Conservation (phyloP, 2,113 vertebrate species). For the Nicator chloris region DNA sequence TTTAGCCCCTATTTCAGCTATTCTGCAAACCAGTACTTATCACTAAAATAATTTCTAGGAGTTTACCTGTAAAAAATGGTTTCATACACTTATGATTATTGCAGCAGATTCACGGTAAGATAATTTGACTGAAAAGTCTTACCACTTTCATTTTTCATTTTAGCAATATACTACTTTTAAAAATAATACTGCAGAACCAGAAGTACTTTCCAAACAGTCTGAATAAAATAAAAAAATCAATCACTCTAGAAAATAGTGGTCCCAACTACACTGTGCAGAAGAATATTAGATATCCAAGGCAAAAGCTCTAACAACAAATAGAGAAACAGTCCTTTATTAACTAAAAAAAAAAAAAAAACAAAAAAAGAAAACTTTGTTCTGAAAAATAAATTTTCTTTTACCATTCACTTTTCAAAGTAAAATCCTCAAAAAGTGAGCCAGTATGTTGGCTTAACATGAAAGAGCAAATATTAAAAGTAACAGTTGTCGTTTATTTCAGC, state of each 20-base stretch:
- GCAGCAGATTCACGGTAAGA: background rate
- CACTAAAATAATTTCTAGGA: background rate
- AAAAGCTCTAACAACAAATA: background rate
- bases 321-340: background rate
- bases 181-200: background rate
- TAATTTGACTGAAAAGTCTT: background rate
- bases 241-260: background rate
- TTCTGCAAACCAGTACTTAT: background rate
- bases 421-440: background rate
- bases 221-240: background rate
- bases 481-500: background rate
- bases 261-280: background rate
- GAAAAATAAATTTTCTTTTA: background rate
- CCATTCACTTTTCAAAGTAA: background rate
- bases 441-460: background rate
- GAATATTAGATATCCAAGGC: background rate
- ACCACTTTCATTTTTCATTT: background rate
- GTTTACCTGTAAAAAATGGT: background rate
- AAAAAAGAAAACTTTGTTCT: background rate
- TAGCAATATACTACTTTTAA: background rate
- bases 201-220: background rate
- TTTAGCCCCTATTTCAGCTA: background rate
- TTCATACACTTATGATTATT: background rate
- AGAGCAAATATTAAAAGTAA: background rate
- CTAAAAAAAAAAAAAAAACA: background rate